Evolutionary conservation across 1,140 invertebrate genomes (phyloP), one percentile per base, ranked within the genome.

Genomic region (Cotesia chilonis): DNA sequence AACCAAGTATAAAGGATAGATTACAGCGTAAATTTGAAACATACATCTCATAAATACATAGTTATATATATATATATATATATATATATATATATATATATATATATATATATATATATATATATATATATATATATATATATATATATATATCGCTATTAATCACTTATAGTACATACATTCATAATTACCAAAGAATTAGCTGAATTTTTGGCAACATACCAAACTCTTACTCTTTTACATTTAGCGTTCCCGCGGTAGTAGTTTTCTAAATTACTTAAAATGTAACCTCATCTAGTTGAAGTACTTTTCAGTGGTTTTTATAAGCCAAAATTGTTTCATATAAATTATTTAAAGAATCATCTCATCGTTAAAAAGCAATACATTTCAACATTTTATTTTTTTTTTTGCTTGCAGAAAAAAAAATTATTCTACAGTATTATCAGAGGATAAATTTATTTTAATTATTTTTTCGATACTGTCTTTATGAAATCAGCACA

Each of bases 121-220:
- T 14, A 14, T 14, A 14, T 14, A 14, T 14, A 14, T 14, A 14
- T 14, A 14, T 14, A 14, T 14, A 14, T 14, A 14, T 14, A 14
- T 14, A 14, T 14, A 14, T 47, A 61, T 41, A 57, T 12, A 68
- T 38, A 12, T 68, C n/a, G 28, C 14, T 57, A 17, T 52, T 61
- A 41, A 70, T 68, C 71, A 55, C 5, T 20, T 59, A 64, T 63
- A 73, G 41, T 37, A 36, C 36, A 57, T 73, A 55, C 36, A 66
- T 67, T 67, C 55, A 47, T 59, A 51, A 9, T 55, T 61, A 70
- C 57, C 37, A 59, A 36, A 51, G 68, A 70, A 75, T 79, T 77
- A 79, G 78, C 76, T 75, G 74, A 71, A 75, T 74, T 66, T 57
- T 72, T 81, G 79, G 79, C 79, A 47, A 14, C 28, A 38, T 52